phyloP scores from a whole-genome alignment of 2,888 invertebrate species.

The Dicycla oo region DNA sequence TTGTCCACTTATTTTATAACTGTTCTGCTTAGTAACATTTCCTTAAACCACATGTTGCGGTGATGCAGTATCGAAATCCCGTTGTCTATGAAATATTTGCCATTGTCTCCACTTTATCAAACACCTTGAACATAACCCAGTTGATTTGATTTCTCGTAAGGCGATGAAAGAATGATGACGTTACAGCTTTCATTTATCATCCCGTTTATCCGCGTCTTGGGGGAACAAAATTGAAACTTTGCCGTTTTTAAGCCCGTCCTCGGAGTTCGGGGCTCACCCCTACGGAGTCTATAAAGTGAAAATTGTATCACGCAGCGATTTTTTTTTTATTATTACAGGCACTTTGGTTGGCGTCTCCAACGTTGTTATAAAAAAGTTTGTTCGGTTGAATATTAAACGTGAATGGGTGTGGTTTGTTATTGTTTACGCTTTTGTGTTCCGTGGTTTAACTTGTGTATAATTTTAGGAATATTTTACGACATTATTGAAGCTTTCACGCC shows the following conservation, averaged over 20 bases:
- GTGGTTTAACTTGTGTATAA: slow-evolving; percentile 1
- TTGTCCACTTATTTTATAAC: slow-evolving; percentile 18
- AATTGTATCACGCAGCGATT: slow-evolving; percentile 64
- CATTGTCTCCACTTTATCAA: slow-evolving; percentile 14
- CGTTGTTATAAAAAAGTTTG: slow-evolving; percentile 43
- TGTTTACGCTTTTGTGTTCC: slow-evolving; percentile 15
- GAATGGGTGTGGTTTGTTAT: slow-evolving; percentile 16
- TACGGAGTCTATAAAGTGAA: slow-evolving; percentile 57
- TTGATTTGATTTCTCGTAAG: slow-evolving; percentile 57
- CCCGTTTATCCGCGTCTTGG: slow-evolving; percentile 62
- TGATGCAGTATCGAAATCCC: slow-evolving; percentile 4
- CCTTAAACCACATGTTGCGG: slow-evolving; percentile 27
- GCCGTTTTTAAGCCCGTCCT: slow-evolving; percentile 65
- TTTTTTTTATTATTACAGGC: slow-evolving; percentile 52
- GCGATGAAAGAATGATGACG: slow-evolving; percentile 56
- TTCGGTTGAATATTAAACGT: slow-evolving; percentile 29
- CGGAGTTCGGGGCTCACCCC: slow-evolving; percentile 55
- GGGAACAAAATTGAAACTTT: slow-evolving; percentile 67
- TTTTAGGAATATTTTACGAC: slow-evolving; percentile 18
- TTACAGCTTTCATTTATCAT: slow-evolving; percentile 60
- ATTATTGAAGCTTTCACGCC: slow-evolving; percentile 19
- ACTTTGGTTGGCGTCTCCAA: slow-evolving; percentile 30
- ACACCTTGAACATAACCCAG: slow-evolving; percentile 18
- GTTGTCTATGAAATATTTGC: slow-evolving; percentile 9
- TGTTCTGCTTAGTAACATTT: background rate